These are phyloP conservation scores for Hydractinia symbiolongicarpus DNA, from an alignment of 30 jellyfish, hydroid and myxozoan species.

Conservation along the genomic window DNA sequence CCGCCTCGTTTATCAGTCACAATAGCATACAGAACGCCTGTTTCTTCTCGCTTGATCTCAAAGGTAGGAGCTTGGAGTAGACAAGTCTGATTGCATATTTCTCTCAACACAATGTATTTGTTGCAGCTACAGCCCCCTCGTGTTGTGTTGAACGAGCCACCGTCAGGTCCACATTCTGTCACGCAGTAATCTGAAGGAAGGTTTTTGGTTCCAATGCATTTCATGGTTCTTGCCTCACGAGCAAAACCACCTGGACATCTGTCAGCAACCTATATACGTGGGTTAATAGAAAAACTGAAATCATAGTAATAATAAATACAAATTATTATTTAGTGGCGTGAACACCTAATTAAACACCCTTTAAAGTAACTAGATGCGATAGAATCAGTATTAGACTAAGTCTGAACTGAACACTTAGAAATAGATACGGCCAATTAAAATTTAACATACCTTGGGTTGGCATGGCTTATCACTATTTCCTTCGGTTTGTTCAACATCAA, in stretches of 20 bases:
- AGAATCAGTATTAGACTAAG: too few species aligned
- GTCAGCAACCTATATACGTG: slow-evolving; percentile 54
- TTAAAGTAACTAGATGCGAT: too few species aligned
- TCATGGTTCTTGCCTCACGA: slow-evolving; percentile 61
- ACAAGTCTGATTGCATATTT: slow-evolving; percentile 77
- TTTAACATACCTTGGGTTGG: slow-evolving; percentile 67
- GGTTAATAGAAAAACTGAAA: too few species aligned
- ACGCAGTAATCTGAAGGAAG: slow-evolving; percentile 31
- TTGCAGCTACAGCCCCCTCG: slow-evolving; percentile 80
- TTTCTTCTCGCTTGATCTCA: slow-evolving; percentile 31
- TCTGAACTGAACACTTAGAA: too few species aligned
- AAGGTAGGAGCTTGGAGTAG: slow-evolving; percentile 31
- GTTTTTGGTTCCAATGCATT: slow-evolving; percentile 50
- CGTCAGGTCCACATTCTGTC: slow-evolving; percentile 62
- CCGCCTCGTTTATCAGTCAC: slow-evolving; percentile 2
- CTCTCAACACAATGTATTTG: slow-evolving; percentile 29
- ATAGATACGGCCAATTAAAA: not conserved
- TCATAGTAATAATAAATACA: too few species aligned
- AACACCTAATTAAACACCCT: too few species aligned
- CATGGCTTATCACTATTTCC: slow-evolving; percentile 91
- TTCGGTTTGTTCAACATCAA: slow-evolving; percentile 47
- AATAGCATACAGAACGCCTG: slow-evolving; percentile 44
- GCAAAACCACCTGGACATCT: slow-evolving; percentile 67
- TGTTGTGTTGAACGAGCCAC: slow-evolving; percentile 58
- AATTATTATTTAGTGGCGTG: too few species aligned